Conservation (phyloP, 2,888 invertebrate species). For the Melanostoma mellinum region DNA sequence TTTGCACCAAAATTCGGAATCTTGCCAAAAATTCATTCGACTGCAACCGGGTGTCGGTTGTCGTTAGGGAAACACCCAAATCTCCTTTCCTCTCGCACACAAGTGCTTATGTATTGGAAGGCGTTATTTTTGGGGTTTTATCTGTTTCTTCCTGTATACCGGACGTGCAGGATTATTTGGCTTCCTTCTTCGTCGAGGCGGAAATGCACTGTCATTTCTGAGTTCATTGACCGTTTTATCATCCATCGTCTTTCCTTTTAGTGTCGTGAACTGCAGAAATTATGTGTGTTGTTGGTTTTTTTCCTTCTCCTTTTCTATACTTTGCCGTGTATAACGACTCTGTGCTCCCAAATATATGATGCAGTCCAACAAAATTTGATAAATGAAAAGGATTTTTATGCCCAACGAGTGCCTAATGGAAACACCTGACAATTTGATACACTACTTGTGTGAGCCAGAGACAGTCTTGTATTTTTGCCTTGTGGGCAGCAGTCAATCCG, state of each 20-base stretch:
- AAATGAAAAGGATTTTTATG: conserved; percentile 22
- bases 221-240: conserved; percentile 70
- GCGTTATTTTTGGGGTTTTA: conserved; percentile 33
- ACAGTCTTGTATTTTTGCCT: conserved; percentile 9
- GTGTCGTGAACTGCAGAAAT: conserved; percentile 27
- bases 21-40: conserved; percentile 69
- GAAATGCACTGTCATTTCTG: conserved; percentile 54
- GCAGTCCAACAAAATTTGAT: conserved; percentile 36
- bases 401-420: not conserved
- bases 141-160: conserved; percentile 33
- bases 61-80: conserved; percentile 49
- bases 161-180: conserved; percentile 54
- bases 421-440: conserved; percentile 37
- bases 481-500: conserved; percentile 28
- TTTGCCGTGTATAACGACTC: conserved; percentile 42
- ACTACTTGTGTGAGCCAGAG: conserved; percentile 15
- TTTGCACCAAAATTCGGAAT: conserved; percentile 45
- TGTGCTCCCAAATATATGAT: conserved; percentile 45
- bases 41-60: conserved; percentile 44
- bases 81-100: conserved; percentile 20
- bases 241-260: conserved; percentile 37
- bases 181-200: conserved; percentile 36
- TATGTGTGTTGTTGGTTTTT: conserved; percentile 29
- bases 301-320: not conserved
- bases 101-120: conserved; percentile 49